A percentile compares a stretch with the other conserved stretches of the same genome.
These are phyloP conservation scores for Brevimyrus niger DNA, from an alignment of 2,113 vertebrate genomes.

Conservation along the genomic window DNA sequence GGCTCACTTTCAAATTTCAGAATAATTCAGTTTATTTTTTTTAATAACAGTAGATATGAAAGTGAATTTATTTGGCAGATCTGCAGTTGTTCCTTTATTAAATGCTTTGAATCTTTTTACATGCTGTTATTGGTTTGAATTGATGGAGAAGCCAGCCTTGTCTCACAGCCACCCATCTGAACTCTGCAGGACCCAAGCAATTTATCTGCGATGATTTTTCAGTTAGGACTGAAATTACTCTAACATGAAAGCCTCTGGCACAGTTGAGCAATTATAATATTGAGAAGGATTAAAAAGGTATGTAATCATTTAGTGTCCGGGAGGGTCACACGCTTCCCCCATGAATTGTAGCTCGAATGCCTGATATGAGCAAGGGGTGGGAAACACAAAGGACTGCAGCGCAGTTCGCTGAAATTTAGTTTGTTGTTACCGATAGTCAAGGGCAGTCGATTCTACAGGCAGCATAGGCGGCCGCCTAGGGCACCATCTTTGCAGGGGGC, in stretches of 20 bases:
- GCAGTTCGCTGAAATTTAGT: neutral
- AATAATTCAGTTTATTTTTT: neutral
- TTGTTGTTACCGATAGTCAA: neutral
- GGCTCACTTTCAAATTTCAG: neutral
- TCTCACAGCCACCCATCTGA: neutral
- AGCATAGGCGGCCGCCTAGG: neutral
- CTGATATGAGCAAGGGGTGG: neutral
- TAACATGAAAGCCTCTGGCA: neutral
- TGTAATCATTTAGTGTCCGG: slow-evolving; percentile 1
- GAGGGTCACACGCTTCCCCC: neutral
- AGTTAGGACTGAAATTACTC: neutral
- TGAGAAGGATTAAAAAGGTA: neutral
- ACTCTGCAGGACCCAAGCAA: neutral
- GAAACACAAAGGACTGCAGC: neutral
- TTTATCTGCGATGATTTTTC: neutral
- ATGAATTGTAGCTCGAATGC: neutral
- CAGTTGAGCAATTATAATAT: neutral
- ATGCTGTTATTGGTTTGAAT: neutral
- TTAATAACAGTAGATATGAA: slow-evolving; percentile 1
- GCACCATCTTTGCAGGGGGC: neutral
- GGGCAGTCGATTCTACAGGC: neutral
- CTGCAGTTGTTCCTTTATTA: neutral
- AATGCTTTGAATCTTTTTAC: slow-evolving; percentile 3
- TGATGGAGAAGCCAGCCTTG: neutral
- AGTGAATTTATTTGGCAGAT: slow-evolving; percentile 1